phyloP scores from a whole-genome alignment of 2,888 invertebrate species.

The Apeira syringaria region DNA sequence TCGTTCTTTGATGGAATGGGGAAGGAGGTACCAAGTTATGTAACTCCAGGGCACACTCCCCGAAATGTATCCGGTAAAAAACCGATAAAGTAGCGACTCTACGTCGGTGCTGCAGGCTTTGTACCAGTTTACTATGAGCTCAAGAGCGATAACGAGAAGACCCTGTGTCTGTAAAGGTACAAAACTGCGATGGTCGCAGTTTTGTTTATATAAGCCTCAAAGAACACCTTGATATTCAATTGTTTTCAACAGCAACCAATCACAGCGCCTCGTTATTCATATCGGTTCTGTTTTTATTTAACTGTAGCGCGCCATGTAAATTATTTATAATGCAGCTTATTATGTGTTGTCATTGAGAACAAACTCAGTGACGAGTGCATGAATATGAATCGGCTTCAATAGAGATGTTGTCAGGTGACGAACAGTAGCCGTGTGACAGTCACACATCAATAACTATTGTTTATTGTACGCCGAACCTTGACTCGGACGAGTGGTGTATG shows the following conservation, averaged over 20 bases:
- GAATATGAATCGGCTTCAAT: slow-evolving; percentile 75
- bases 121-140: too few species aligned
- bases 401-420: slow-evolving; percentile 73
- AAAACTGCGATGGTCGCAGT: too few species aligned
- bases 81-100: too few species aligned
- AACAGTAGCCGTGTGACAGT: slow-evolving; percentile 43
- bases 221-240: background rate
- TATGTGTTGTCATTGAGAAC: slow-evolving; percentile 21
- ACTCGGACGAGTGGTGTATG: slow-evolving; percentile 51
- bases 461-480: slow-evolving; percentile 60
- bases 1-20: too few species aligned
- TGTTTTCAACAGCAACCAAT: background rate
- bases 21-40: too few species aligned
- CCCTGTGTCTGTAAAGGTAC: too few species aligned
- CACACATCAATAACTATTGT: slow-evolving; percentile 62
- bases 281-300: slow-evolving; percentile 8
- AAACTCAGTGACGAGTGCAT: slow-evolving; percentile 59
- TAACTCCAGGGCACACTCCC: too few species aligned
- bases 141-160: too few species aligned
- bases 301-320: background rate
- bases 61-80: too few species aligned
- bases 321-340: slow-evolving; percentile 17
- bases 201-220: too few species aligned
- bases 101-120: too few species aligned
- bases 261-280: slow-evolving; percentile 1